Conservation (phyloP, 2,888 invertebrate genomes). For the Oeneis ivallda region DNA sequence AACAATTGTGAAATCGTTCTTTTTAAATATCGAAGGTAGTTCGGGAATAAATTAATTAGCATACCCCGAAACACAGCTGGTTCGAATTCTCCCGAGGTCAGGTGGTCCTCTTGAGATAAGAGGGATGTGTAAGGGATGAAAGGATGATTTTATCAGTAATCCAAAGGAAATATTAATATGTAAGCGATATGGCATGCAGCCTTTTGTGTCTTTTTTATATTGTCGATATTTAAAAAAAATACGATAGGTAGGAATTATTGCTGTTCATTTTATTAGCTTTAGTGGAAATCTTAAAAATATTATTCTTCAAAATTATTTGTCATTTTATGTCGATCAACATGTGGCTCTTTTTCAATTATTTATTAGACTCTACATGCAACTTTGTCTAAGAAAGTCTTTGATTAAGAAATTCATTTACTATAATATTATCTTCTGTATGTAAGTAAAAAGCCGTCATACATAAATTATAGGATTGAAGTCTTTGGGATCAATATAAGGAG, state of each 20-base stretch:
- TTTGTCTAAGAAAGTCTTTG: no score
- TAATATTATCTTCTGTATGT: no score
- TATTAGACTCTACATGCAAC: no score
- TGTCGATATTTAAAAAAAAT: no score
- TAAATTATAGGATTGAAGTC: conserved; percentile 8
- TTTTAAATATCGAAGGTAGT: neutral
- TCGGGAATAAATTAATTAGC: conserved; percentile 34
- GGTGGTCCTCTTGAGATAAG: conserved; percentile 51
- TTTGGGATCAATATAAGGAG: conserved; percentile 7
- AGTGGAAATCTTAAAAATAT: no score
- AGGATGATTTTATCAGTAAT: conserved; percentile 41
- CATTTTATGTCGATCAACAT: no score
- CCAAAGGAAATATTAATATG: conserved; percentile 33
- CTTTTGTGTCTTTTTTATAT: conserved; percentile 9
- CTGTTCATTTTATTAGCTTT: no score
- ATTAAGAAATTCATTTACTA: no score
- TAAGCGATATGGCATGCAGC: conserved; percentile 22
- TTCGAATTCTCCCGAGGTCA: conserved; percentile 48
- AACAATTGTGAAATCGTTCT: conserved; percentile 6
- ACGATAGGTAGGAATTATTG: no score
- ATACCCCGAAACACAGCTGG: conserved; percentile 38
- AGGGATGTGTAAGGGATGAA: conserved; percentile 51
- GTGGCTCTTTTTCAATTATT: no score
- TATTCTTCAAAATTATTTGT: no score
- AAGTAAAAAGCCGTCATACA: neutral